Percentiles rank a stretch among this genome's conserved stretches.
These are phyloP conservation scores for Sphenopsis melanotis DNA, from an alignment of 2,797 vertebrate genomes.

Conservation along the genomic window DNA sequence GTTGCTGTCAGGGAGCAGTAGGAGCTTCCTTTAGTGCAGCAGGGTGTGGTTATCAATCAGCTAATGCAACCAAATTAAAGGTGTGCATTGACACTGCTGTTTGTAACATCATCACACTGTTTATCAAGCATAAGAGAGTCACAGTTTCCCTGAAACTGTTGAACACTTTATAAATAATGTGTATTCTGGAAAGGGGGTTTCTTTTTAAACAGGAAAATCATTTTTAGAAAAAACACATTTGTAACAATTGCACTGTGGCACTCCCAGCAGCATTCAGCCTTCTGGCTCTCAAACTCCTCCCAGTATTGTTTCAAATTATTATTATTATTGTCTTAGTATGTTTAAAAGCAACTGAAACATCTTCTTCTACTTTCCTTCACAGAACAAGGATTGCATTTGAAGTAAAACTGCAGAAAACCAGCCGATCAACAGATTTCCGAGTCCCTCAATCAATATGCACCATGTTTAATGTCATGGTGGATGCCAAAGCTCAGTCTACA, in stretches of 20 bases:
- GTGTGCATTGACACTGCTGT: not conserved
- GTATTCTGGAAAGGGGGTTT: not conserved
- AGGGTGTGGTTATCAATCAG: not conserved
- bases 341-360: conserved; percentile 53
- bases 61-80: conserved; percentile 15
- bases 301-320: conserved; percentile 47
- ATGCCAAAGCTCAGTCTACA: conserved; percentile 98
- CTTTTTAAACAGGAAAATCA: conserved; percentile 8
- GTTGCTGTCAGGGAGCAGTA: not conserved
- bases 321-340: conserved; percentile 15
- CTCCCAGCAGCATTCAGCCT: conserved; percentile 9
- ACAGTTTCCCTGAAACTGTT: not conserved
- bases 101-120: conserved; percentile 41
- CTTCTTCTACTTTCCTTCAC: conserved; percentile 70
- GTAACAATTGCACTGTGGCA: conserved; percentile 26
- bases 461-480: conserved; percentile 99
- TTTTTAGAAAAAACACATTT: conserved; percentile 34
- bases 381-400: conserved; percentile 99
- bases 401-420: conserved; percentile 97
- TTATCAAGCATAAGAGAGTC: conserved; percentile 34
- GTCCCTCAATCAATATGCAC: conserved; percentile 99
- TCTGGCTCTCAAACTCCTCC: conserved; percentile 34
- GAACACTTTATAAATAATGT: not conserved
- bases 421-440: conserved; percentile 98
- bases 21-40: not conserved